phyloP scores from a whole-genome alignment of 2,888 invertebrate genomes.

The Erannis defoliaria region DNA sequence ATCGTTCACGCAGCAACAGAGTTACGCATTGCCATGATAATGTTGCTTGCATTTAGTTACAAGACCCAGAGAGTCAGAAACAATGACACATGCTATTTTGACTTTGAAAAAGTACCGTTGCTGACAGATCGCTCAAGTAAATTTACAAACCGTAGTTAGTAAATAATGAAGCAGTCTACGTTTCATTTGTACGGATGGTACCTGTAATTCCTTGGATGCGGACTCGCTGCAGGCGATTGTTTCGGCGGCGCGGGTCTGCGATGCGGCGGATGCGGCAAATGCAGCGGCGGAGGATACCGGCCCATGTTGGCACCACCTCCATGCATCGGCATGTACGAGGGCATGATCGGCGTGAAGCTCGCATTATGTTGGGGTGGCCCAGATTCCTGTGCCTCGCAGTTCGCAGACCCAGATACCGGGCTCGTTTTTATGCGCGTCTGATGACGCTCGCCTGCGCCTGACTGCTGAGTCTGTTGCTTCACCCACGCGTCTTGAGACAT shows the following conservation, averaged over 20 bases:
- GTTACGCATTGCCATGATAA: too few relatives aligned
- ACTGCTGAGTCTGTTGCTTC: conserved; percentile 80
- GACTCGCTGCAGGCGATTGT: conserved; percentile 84
- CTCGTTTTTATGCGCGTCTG: conserved; percentile 80
- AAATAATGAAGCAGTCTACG: too few relatives aligned
- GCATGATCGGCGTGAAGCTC: conserved; percentile 79
- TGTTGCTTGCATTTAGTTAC: too few relatives aligned
- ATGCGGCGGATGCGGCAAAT: conserved; percentile 85
- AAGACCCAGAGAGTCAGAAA: too few relatives aligned
- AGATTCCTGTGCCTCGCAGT: conserved; percentile 87
- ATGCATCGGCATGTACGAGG: conserved; percentile 75
- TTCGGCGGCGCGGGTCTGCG: conserved; percentile 81
- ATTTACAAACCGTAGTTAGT: too few relatives aligned
- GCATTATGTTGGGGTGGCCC: conserved; percentile 74
- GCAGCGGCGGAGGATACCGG: conserved; percentile 86
- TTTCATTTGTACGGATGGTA: conserved; percentile 48
- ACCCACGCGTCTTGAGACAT: conserved; percentile 84
- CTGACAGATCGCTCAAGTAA: too few relatives aligned
- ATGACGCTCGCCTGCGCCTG: conserved; percentile 74
- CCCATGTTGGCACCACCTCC: conserved; percentile 74
- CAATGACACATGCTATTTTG: too few relatives aligned
- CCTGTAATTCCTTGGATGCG: conserved; percentile 86
- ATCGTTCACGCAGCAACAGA: too few relatives aligned
- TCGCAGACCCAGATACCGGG: conserved; percentile 78
- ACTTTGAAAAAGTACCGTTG: too few relatives aligned